Conservation (phyloP, 2,888 invertebrate genomes). For the Vanessa cardui region DNA sequence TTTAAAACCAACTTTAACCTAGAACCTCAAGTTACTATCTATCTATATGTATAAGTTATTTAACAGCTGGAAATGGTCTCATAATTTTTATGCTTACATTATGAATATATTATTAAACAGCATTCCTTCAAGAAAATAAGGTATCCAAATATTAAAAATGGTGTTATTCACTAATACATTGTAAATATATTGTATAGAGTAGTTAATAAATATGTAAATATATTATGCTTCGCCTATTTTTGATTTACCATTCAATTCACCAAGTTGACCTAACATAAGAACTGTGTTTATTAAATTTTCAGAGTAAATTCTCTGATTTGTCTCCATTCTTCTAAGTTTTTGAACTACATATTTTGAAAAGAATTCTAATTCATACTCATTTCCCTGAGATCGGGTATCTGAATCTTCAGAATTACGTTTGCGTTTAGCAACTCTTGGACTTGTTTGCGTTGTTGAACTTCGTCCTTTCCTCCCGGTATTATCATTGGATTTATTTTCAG, state of each 20-base stretch:
- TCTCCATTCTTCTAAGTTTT: slow-evolving; percentile 76
- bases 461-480: slow-evolving; percentile 54
- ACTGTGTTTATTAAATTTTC: slow-evolving; percentile 79
- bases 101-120: not conserved
- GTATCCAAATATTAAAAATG: not conserved
- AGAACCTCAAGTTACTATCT: not conserved
- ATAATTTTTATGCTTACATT: not conserved
- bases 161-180: not conserved
- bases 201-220: slow-evolving; percentile 17
- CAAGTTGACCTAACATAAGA: slow-evolving; percentile 75
- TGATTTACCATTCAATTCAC: slow-evolving; percentile 71
- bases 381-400: slow-evolving; percentile 52
- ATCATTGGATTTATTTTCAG: slow-evolving; percentile 45
- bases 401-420: slow-evolving; percentile 56
- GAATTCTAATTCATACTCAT: slow-evolving; percentile 74
- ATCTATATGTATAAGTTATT: not conserved
- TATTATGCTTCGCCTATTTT: slow-evolving; percentile 61
- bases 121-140: not conserved
- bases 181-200: not conserved
- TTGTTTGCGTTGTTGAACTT: slow-evolving; percentile 50
- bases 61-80: not conserved
- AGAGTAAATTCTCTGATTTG: slow-evolving; percentile 77
- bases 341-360: slow-evolving; percentile 78
- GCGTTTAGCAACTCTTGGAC: slow-evolving; percentile 55
- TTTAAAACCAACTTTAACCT: too few species aligned